A percentile compares a stretch with the other conserved stretches of the same genome.
phyloP scores from a whole-genome alignment of 2,113 vertebrate genomes.

The Austrofundulus limnaeus region DNA sequence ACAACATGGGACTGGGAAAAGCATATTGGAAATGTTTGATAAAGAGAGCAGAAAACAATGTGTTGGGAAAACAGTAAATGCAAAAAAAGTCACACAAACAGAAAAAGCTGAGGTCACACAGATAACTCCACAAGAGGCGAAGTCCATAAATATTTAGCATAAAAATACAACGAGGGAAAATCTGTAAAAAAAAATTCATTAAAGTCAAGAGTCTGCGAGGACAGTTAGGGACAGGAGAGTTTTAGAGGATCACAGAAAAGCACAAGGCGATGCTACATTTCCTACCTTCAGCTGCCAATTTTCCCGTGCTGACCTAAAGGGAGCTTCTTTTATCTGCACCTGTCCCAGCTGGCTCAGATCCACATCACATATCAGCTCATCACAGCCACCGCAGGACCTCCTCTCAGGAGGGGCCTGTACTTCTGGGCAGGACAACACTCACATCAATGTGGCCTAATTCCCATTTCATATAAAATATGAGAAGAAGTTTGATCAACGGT shows the following conservation, averaged over 20 bases:
- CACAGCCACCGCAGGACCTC: slow-evolving; percentile 40
- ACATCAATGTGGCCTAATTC: neutral
- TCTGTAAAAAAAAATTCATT: no score
- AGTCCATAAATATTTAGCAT: slow-evolving; percentile 48
- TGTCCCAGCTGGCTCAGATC: slow-evolving; percentile 49
- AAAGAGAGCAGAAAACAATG: no score
- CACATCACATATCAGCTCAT: slow-evolving; percentile 42
- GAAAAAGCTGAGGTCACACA: slow-evolving; percentile 20
- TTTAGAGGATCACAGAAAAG: slow-evolving; percentile 36
- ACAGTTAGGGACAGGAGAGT: slow-evolving; percentile 51
- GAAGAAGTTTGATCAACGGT: neutral
- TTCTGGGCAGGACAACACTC: slow-evolving; percentile 4
- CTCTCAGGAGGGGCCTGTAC: slow-evolving; percentile 21
- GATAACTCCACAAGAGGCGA: slow-evolving; percentile 18
- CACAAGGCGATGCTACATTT: slow-evolving; percentile 25
- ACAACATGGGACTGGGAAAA: no score
- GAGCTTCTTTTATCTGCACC: slow-evolving; percentile 45
- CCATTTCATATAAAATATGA: neutral
- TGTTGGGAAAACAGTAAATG: no score
- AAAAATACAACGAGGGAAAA: slow-evolving; percentile 10
- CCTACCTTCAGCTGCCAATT: slow-evolving; percentile 67
- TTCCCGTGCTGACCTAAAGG: slow-evolving; percentile 38
- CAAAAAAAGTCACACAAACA: neutral
- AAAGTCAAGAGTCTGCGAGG: slow-evolving; percentile 24
- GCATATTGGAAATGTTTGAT: no score